Percentiles rank a stretch among this genome's conserved stretches.
These are phyloP conservation scores for Lasiurus borealis DNA, from an alignment of 2,113 vertebrate genomes.

Conservation along the genomic window DNA sequence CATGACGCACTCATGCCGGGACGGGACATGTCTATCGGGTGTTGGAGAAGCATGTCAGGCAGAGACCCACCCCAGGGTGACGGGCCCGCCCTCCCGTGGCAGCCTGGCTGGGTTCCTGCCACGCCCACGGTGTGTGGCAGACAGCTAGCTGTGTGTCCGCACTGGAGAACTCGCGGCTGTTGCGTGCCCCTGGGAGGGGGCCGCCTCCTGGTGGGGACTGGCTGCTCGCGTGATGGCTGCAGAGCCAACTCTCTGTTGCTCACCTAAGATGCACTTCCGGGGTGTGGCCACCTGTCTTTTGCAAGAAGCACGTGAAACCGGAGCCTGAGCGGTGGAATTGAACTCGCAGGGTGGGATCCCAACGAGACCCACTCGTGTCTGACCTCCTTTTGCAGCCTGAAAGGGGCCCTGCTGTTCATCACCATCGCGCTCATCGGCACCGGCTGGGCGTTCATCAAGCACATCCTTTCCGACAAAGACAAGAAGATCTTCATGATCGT, in stretches of 20 bases:
- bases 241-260: background rate
- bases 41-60: background rate
- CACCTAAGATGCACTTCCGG: rapidly evolving
- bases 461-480: conserved; percentile 94
- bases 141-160: rapidly evolving
- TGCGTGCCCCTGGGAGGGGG: background rate
- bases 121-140: rapidly evolving
- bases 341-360: background rate
- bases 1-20: rapidly evolving
- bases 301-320: background rate
- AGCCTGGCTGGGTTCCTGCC: background rate
- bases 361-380: background rate
- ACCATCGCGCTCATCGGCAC: conserved; percentile 93
- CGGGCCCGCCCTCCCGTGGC: rapidly evolving
- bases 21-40: rapidly evolving
- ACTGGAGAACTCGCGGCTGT: background rate
- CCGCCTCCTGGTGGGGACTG: background rate
- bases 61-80: background rate
- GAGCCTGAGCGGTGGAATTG: background rate
- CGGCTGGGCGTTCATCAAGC: conserved; percentile 95
- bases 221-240: background rate
- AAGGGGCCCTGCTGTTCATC: conserved; percentile 94
- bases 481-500: conserved; percentile 96
- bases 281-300: background rate
- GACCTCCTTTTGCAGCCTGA: conserved; percentile 86